Evolutionary conservation across 2,113 vertebrate species (phyloP), one percentile per base, ranked within the genome.

Genomic region (Hippocampus barbouri): DNA sequence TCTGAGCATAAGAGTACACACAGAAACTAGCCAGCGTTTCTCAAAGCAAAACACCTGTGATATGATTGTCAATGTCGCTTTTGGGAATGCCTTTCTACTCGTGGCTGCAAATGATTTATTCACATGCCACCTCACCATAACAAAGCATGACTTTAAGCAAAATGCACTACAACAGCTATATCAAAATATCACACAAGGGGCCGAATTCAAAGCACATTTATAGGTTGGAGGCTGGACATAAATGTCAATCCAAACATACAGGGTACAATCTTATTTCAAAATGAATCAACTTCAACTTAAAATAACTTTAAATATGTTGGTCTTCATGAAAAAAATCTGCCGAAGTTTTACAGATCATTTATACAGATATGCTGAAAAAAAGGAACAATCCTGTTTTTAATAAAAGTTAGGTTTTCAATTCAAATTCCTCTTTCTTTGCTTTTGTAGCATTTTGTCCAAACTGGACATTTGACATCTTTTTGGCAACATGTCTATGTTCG

Each of bases 31-130:
- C 70, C 77, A 78, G 43, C 68, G 69, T 77, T 79, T 75, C 72
- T 68, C 70, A 3, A 12, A 75, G 77, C 65, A 70, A 71, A 85
- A 77, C 84, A 81, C 83, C 77, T 83, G 82, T 73, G 79, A 66
- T 67, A 75, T 79, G 73, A 80, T 82, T 73, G 70, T 76, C 74
- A 76, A 51, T 76, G 83, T 89, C 78, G 77, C 77, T 74, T 78
- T 79, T 74, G 67, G 76, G 64, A 69, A 78, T n/a, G 78, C 79
- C 81, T 78, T 45, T 15, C 70, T 80, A 83, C 79, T 47, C 16
- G 38, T 86, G 75, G 70, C 70, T 47, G 69, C 62, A 78, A 76
- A 77, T 75, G 43, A 78, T 65, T 74, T 60, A 74, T 68, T 72
- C 75, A 60, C 66, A 77, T 49, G 76, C 74, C 68, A 68, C 56